Evolutionary conservation across 2,888 invertebrate genomes (phyloP).

Genomic region (Oeneis ivallda): DNA sequence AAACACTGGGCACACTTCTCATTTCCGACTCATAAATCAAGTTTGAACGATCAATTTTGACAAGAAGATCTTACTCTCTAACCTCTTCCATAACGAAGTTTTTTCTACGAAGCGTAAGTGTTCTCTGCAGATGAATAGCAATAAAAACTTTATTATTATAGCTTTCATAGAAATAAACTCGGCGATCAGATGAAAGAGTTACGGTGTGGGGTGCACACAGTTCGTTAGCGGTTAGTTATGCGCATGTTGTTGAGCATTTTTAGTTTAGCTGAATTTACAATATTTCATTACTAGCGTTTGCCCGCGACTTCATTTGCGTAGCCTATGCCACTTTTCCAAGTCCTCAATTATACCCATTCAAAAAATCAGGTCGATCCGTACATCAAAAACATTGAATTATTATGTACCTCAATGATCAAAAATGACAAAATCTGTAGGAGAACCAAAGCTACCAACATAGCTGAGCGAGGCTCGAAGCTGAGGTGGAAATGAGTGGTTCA

Average conservation of each 20-base stretch:
- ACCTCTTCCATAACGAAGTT: slow-evolving; percentile 52
- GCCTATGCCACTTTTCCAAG: no score
- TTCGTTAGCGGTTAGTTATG: slow-evolving; percentile 33
- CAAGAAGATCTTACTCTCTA: slow-evolving; percentile 65
- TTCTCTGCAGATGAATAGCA: slow-evolving; percentile 69
- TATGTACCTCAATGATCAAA: no score
- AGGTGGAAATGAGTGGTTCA: no score
- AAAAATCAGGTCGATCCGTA: no score
- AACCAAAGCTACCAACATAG: no score
- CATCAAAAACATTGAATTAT: no score
- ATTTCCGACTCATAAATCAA: slow-evolving; percentile 72
- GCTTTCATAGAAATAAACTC: slow-evolving; percentile 74
- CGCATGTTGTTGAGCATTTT: slow-evolving; percentile 15
- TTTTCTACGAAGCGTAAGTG: slow-evolving; percentile 57
- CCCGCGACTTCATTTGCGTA: no score
- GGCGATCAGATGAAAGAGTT: slow-evolving; percentile 65
- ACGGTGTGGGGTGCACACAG: slow-evolving; percentile 35
- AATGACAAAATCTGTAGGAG: no score
- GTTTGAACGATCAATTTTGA: slow-evolving; percentile 70
- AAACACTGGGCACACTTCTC: slow-evolving; percentile 4
- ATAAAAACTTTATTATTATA: slow-evolving; percentile 79
- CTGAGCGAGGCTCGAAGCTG: no score
- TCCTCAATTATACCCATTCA: no score
- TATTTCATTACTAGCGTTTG: neutral
- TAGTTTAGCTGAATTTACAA: slow-evolving; percentile 9